Percentiles rank a stretch among this genome's conserved stretches.
These are phyloP conservation scores for Apeltes quadracus DNA, from an alignment of 2,113 vertebrate species.

Conservation along the genomic window DNA sequence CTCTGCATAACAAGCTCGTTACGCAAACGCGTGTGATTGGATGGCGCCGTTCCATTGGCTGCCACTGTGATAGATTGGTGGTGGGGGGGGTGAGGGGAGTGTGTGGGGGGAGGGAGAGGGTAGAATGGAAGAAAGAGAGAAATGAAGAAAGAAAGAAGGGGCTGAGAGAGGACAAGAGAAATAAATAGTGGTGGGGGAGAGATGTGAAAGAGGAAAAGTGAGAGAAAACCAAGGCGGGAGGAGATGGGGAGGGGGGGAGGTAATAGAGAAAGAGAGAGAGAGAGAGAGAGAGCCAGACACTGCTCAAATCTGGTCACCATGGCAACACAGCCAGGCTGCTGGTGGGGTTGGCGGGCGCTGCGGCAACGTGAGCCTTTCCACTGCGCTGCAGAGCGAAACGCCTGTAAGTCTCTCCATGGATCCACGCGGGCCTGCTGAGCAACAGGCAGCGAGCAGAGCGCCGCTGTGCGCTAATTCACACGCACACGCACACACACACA, in stretches of 20 bases:
- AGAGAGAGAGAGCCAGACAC: conserved; percentile 72
- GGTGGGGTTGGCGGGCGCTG: conserved; percentile 80
- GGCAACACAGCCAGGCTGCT: conserved; percentile 82
- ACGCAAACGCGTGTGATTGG: conserved; percentile 85
- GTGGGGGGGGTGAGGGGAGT: no score
- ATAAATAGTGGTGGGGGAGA: conserved; percentile 36
- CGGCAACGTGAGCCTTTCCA: conserved; percentile 79
- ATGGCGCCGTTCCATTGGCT: conserved; percentile 81
- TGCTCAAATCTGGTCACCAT: conserved; percentile 83
- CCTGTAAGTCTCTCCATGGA: conserved; percentile 67
- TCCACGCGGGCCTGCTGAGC: conserved; percentile 65
- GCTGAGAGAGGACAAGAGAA: conserved; percentile 43
- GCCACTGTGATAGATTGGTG: conserved; percentile 61
- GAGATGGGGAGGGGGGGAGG: conserved; percentile 37
- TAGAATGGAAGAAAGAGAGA: conserved; percentile 38
- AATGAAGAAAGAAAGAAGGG: conserved; percentile 27
- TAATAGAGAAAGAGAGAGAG: conserved; percentile 44
- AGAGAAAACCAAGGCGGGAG: conserved; percentile 37
- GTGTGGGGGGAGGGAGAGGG: conserved; percentile 27
- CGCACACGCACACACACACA: background rate
- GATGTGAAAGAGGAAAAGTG: conserved; percentile 62
- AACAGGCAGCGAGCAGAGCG: conserved; percentile 68
- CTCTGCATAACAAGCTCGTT: conserved; percentile 85
- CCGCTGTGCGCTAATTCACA: conserved; percentile 39
- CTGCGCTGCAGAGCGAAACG: conserved; percentile 75